These are phyloP conservation scores for Amphimedon queenslandica DNA, from an alignment of 37 sponge, comb jelly and placozoan species.

Conservation along the genomic window DNA sequence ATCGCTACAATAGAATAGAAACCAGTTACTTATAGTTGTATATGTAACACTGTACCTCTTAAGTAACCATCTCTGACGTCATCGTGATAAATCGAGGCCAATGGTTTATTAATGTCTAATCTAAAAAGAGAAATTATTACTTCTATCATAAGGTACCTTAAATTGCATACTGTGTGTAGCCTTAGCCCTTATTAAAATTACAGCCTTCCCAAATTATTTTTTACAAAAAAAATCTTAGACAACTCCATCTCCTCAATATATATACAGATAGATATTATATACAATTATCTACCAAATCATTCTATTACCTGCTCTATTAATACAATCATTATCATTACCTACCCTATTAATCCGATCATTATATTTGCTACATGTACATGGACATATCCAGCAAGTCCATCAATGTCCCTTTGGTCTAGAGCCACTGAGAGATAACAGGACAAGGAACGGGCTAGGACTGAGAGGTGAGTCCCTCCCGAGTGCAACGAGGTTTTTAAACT, in stretches of 20 bases:
- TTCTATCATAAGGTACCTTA: too few relatives aligned
- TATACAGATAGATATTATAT: too few relatives aligned
- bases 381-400: constrained; percentile 24
- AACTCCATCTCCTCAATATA: too few relatives aligned
- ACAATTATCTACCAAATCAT: not conserved
- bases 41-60: constrained; percentile 35
- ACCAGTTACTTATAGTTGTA: not conserved
- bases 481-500: constrained; percentile 63
- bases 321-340: not conserved
- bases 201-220: too few relatives aligned
- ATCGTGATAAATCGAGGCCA: constrained; percentile 53
- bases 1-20: constrained; percentile 29
- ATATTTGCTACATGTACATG: constrained; percentile 48
- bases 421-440: constrained; percentile 54
- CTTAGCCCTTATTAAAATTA: too few relatives aligned
- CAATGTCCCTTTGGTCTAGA: constrained; percentile 47
- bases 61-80: constrained; percentile 39
- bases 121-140: too few relatives aligned
- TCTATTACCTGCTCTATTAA: not conserved
- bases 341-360: constrained; percentile 51
- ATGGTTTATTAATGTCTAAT: too few relatives aligned
- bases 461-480: constrained; percentile 79
- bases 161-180: too few relatives aligned
- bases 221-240: too few relatives aligned
- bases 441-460: constrained; percentile 62